Evolutionary conservation across 1,140 invertebrate genomes (phyloP).

Genomic region (Microplitis mediator): DNA sequence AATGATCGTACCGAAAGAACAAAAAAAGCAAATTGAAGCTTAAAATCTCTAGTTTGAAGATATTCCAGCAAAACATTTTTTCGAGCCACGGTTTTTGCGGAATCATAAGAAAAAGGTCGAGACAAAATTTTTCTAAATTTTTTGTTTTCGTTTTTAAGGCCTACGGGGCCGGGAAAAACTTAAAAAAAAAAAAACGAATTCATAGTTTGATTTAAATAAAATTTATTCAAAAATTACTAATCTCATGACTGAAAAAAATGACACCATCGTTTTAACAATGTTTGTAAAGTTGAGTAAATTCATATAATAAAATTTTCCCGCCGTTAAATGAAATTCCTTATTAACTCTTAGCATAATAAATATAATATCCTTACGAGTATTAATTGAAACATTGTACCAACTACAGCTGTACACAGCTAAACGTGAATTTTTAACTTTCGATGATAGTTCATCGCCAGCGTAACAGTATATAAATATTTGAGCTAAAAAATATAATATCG

Average conservation of each 20-base stretch:
- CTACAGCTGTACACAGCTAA: constrained; percentile 4
- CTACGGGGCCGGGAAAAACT: too few species aligned
- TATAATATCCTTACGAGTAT: background rate
- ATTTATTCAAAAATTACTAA: background rate
- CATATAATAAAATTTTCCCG: constrained; percentile 9
- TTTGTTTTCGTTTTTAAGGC: too few species aligned
- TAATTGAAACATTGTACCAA: constrained; percentile 21
- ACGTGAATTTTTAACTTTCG: constrained; percentile 2
- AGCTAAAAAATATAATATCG: too few species aligned
- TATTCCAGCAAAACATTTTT: too few species aligned
- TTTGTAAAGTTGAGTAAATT: constrained; percentile 2
- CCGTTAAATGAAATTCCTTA: constrained; percentile 3
- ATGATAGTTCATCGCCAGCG: background rate
- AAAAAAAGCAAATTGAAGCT: too few species aligned
- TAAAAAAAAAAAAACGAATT: too few species aligned
- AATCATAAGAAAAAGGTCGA: too few species aligned
- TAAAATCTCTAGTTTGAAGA: too few species aligned
- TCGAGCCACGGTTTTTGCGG: too few species aligned
- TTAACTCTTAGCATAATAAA: constrained; percentile 8
- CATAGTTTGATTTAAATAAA: too few species aligned
- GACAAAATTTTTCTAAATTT: too few species aligned
- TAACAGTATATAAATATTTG: constrained; percentile 17
- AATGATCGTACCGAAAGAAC: too few species aligned
- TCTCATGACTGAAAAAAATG: constrained; percentile 15
- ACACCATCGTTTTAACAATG: constrained; percentile 3